These are phyloP conservation scores for Harpagoxenus sublaevis DNA, from an alignment of 2,888 invertebrate species.

Conservation along the genomic window DNA sequence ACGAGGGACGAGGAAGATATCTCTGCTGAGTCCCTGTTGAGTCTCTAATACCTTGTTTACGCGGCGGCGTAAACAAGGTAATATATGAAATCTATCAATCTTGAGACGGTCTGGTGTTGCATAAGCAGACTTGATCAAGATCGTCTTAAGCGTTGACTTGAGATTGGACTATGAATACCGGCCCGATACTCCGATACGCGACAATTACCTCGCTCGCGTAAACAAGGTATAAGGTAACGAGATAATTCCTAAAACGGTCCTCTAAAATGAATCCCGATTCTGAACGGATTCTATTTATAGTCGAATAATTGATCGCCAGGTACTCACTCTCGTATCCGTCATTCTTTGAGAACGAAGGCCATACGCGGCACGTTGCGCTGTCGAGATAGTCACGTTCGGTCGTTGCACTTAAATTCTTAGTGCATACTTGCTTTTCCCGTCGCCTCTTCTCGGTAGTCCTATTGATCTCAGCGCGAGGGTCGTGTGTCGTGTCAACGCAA, in stretches of 20 bases:
- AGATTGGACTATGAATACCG: too few species aligned
- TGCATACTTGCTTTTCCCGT: conserved; percentile 41
- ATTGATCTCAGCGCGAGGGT: conserved; percentile 42
- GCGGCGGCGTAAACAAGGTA: too few species aligned
- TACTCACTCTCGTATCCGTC: not conserved
- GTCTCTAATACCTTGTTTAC: too few species aligned
- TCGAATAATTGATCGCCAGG: not conserved
- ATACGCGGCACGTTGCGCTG: not conserved
- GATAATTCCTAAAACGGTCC: not conserved
- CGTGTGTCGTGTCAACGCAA: conserved; percentile 34
- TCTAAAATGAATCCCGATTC: not conserved
- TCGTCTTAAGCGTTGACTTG: too few species aligned
- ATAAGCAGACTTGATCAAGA: too few species aligned
- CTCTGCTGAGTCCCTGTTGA: not conserved
- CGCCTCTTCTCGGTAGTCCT: conserved; percentile 36
- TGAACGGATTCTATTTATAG: not conserved
- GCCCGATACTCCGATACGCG: too few species aligned
- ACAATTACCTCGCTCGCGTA: too few species aligned
- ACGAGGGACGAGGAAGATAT: not conserved
- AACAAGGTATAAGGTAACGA: too few species aligned
- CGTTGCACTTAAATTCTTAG: conserved; percentile 50
- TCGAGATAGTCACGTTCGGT: conserved; percentile 29
- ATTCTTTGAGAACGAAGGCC: conserved; percentile 11
- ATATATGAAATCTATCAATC: too few species aligned
- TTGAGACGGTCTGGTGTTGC: too few species aligned